Conservation (phyloP, 2,888 invertebrate species). For the Pyrrhosoma nymphula region DNA sequence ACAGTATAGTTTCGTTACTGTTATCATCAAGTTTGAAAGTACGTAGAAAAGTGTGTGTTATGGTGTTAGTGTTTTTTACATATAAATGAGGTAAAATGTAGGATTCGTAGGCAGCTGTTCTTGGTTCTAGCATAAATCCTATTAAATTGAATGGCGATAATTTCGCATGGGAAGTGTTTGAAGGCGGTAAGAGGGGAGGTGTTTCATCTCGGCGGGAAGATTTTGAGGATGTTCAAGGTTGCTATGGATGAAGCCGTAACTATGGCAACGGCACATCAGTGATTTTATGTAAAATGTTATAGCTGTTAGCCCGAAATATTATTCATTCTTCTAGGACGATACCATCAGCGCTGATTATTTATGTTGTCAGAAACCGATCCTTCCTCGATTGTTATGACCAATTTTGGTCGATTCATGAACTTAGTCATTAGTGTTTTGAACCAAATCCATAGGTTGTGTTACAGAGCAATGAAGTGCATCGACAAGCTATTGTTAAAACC, state of each 20-base stretch:
- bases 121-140: neutral
- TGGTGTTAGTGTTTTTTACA: neutral
- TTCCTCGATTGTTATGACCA: no score
- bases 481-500: no score
- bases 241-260: constrained; percentile 70
- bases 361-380: no score
- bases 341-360: no score
- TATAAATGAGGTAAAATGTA: neutral
- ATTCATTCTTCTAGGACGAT: no score
- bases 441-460: no score
- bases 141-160: neutral
- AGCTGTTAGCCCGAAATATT: no score
- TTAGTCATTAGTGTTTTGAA: no score
- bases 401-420: no score
- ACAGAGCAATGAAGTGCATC: no score
- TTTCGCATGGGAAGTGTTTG: constrained; percentile 26
- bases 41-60: neutral
- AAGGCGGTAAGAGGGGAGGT: constrained; percentile 65
- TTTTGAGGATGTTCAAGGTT: constrained; percentile 71
- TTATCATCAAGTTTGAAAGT: constrained; percentile 56
- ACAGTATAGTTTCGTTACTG: constrained; percentile 64
- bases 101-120: neutral
- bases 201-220: constrained; percentile 71
- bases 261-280: constrained; percentile 70
- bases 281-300: constrained; percentile 64